Evolutionary conservation across 1,140 invertebrate species (phyloP).

Genomic region (Physella acuta): DNA sequence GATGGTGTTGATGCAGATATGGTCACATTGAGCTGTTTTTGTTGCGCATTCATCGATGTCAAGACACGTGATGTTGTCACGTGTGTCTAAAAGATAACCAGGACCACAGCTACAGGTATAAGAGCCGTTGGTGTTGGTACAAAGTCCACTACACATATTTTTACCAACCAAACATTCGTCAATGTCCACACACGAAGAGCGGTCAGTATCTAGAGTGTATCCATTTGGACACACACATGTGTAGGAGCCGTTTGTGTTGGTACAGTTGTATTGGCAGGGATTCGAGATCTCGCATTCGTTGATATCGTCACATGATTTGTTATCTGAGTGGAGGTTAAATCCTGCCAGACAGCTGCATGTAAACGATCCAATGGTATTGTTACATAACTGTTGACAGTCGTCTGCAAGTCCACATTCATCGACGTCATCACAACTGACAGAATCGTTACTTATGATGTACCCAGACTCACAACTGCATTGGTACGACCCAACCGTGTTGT

Average conservation of each 20-base stretch:
- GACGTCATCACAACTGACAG: not conserved
- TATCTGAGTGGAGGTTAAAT: not conserved
- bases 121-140: not conserved
- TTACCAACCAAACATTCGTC: not conserved
- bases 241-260: not conserved
- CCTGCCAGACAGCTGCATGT: not conserved
- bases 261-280: not conserved
- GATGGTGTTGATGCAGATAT: not conserved
- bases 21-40: not conserved
- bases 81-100: not conserved
- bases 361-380: not conserved
- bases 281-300: slow-evolving; percentile 3
- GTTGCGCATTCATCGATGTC: slow-evolving; percentile 17
- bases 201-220: slow-evolving; percentile 15
- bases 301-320: not conserved
- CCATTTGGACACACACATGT: slow-evolving; percentile 23
- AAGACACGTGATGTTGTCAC: not conserved
- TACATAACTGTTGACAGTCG: not conserved
- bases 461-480: slow-evolving; percentile 8
- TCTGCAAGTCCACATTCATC: not conserved
- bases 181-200: not conserved
- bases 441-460: not conserved
- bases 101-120: not conserved
- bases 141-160: not conserved
- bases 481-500: slow-evolving; percentile 23